Conservation (phyloP, 2,888 invertebrate genomes). For the Plebejus argus region DNA sequence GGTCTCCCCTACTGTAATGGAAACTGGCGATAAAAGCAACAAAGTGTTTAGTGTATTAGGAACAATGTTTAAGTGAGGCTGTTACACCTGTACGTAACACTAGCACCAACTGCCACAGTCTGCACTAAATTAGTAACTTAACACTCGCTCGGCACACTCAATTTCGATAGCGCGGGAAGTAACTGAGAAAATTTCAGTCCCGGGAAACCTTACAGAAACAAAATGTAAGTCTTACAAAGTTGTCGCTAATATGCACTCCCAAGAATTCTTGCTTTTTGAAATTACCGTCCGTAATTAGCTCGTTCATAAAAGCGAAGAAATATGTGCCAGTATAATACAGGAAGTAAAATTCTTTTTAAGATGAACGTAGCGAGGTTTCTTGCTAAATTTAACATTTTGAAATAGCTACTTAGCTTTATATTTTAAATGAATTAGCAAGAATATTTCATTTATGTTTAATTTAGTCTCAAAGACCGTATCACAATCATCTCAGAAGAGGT, state of each 20-base stretch:
- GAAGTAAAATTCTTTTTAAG: conserved; percentile 47
- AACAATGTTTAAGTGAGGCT: not conserved
- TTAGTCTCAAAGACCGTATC: not conserved
- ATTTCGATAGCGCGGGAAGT: not conserved
- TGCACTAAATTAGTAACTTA: conserved; percentile 3
- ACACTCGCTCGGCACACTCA: not conserved
- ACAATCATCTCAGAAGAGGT: not conserved
- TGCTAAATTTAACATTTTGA: conserved; percentile 48
- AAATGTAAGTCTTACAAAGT: conserved; percentile 25
- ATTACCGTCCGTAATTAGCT: conserved; percentile 52
- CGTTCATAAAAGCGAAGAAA: conserved; percentile 45
- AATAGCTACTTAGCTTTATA: conserved; percentile 48
- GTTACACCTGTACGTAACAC: conserved; percentile 1
- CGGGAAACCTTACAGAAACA: not conserved
- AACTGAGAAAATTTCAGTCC: not conserved
- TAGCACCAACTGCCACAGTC: conserved; percentile 2
- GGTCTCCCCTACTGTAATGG: too few species aligned
- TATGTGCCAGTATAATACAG: conserved; percentile 46
- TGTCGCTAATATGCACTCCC: conserved; percentile 41
- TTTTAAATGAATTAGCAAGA: conserved; percentile 39
- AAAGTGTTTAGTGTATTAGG: not conserved
- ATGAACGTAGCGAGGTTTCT: conserved; percentile 47
- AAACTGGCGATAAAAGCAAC: not conserved
- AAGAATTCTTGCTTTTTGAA: conserved; percentile 52
- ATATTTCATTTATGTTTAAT: not conserved